Conservation (phyloP, 2,797 vertebrate species). For the Danio choprae region DNA sequence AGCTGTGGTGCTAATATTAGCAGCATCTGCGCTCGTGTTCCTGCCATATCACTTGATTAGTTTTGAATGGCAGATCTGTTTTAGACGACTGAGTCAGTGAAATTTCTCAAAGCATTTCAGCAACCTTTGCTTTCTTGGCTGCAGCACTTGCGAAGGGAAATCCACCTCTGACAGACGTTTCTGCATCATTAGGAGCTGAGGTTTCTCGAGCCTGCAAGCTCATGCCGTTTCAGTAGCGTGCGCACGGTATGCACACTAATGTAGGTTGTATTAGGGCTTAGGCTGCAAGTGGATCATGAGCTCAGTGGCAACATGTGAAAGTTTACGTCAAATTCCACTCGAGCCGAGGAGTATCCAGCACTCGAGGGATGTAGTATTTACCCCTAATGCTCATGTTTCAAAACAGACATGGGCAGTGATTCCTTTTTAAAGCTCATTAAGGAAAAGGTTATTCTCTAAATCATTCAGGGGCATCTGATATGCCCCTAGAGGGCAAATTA, state of each 20-base stretch:
- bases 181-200: constrained; percentile 54
- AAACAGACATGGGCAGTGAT: constrained; percentile 53
- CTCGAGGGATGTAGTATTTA: constrained; percentile 59
- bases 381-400: constrained; percentile 60
- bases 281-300: constrained; percentile 33
- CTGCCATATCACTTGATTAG: not conserved
- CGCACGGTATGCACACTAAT: constrained; percentile 7
- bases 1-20: not conserved
- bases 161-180: constrained; percentile 41
- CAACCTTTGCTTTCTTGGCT: constrained; percentile 28
- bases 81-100: constrained; percentile 1
- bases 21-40: not conserved
- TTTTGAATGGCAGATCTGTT: constrained; percentile 10
- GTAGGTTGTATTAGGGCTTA: constrained; percentile 1
- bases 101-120: not conserved
- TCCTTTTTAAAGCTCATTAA: constrained; percentile 50
- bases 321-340: constrained; percentile 39
- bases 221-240: constrained; percentile 35
- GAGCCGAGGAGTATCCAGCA: constrained; percentile 30
- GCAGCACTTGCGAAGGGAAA: constrained; percentile 31
- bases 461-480: constrained; percentile 44
- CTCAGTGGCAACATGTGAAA: constrained; percentile 46
- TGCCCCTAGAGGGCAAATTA: not conserved
- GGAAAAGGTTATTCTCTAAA: constrained; percentile 41
- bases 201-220: not conserved